Evolutionary conservation across 2,888 invertebrate species (phyloP), one percentile per base, ranked within the genome.

Genomic region (Lepidocyrtoides sp.): DNA sequence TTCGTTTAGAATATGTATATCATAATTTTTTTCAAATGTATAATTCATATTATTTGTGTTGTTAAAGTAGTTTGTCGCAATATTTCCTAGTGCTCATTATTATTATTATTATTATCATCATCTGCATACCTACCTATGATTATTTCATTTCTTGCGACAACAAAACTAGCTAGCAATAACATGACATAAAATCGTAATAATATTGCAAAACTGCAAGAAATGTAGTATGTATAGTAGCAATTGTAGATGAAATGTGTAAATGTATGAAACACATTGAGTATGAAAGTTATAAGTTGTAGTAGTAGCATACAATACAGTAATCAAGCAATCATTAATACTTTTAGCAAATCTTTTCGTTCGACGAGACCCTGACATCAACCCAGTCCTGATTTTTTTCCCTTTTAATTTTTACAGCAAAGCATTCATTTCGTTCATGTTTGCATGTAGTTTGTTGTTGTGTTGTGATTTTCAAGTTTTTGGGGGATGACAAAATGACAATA

Each of bases 341-440:
- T 75, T 36, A 57, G 23, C 63, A 82, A 82, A 41, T 63, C 36
- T 63, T 60, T 83, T 82, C 54, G 8, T 26, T 66, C 29, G 83
- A 36, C 0, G 66, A 66, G 23, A 8, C 85, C 85, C 75, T 86
- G 85, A 86, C 85, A 86, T 75, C 85, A 86, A 86, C 85, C 85
- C 85, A 86, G 85, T 86, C 85, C 85, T 86, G 75, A 86, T 83
- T 86, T 75, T 48, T 48, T 66, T 60, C 36, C 14, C 29, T 3
- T 41, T 60, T 5, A 5, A 60, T 60, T 60, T 60, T 60, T 60
- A 17, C 26, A 57, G 10, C 51, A 44, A 41, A 57, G 60, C 57
- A 60, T 57, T n/a, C 26, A 36, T 14, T 81, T 57, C 10, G 29
- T 14, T 72, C 26, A 51, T 36, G 17, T 36, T 60, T 60, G n/a